Evolutionary conservation across 2,888 invertebrate genomes (phyloP), one percentile per base, ranked within the genome.

Genomic region (Platycheirus rosarum): DNA sequence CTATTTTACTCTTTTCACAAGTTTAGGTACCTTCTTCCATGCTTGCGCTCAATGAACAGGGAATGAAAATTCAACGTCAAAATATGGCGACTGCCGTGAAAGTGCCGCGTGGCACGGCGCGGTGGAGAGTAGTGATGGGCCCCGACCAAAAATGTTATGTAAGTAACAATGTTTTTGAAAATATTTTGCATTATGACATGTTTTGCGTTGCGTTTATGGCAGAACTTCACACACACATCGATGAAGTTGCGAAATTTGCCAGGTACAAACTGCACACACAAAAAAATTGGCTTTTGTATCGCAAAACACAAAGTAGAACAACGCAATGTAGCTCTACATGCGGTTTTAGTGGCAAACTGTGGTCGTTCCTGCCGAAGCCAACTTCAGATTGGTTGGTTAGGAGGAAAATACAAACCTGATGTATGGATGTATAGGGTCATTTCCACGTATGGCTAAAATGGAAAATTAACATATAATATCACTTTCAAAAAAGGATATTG

Each of bases 161-260:
- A 62, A 68, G 73, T 55, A 73, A 68, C 68, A 73, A 62, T 66
- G 70, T 66, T 16, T n/a, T 32, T 20, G 53, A 23, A 71, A 77
- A 77, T 68, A 71, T 77, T 82, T 82, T 68, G 68, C 77, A 73
- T 82, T 77, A 77, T 77, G 68, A 82, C 77, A 77, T 71, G 82
- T 66, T 68, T 5, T 51, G 77, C 55, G 71, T 62, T 77, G 77
- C 71, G 82, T 63, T 77, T 63, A 82, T 46, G 55, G 42, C 74
- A 53, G 53, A 1, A 46, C 26, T 20, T 35, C 16, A n/a, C 2
- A 37, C 23, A 35, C 23, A 18, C 18, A 46, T 20, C 8, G 11
- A 23, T 8, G 2, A 44, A 44, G 9, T 3, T 3, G 9, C 3
- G 5, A 14, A 35, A 37, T 29, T 16, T 14, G 40, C 40, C 42